Evolutionary conservation across 2,797 vertebrate species (phyloP).

Genomic region (Enteromius afrohamiltoni): DNA sequence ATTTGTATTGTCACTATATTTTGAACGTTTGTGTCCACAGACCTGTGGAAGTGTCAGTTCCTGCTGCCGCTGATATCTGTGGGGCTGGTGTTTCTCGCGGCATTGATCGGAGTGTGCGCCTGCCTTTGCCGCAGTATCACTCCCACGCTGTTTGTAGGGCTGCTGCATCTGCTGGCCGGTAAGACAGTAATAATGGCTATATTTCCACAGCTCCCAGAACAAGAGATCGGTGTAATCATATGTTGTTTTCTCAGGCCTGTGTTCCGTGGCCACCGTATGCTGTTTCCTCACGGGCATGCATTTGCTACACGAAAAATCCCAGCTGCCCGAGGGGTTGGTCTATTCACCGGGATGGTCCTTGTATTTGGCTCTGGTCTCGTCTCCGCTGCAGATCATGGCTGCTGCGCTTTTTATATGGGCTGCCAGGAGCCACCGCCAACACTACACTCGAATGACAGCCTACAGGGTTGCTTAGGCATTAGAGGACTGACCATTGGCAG

Average conservation of each 20-base stretch:
- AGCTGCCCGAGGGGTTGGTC: slow-evolving; percentile 73
- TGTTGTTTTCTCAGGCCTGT: slow-evolving; percentile 79
- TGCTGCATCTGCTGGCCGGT: slow-evolving; percentile 94
- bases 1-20: not conserved
- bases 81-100: slow-evolving; percentile 90
- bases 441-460: slow-evolving; percentile 90
- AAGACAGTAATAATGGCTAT: slow-evolving; percentile 43
- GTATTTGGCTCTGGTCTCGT: slow-evolving; percentile 92
- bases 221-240: not conserved
- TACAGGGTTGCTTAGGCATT: slow-evolving; percentile 84
- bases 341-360: slow-evolving; percentile 95
- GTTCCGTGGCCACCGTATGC: slow-evolving; percentile 88
- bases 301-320: slow-evolving; percentile 79
- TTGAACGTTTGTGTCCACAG: slow-evolving; percentile 58
- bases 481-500: not conserved
- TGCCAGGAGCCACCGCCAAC: slow-evolving; percentile 89
- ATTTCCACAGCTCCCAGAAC: not conserved
- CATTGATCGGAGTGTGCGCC: slow-evolving; percentile 89
- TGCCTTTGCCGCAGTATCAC: slow-evolving; percentile 93
- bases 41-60: slow-evolving; percentile 93
- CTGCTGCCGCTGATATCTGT: slow-evolving; percentile 91
- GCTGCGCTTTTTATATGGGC: slow-evolving; percentile 96
- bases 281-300: slow-evolving; percentile 89
- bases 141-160: slow-evolving; percentile 87
- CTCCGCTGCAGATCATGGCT: slow-evolving; percentile 95